phyloP scores from a whole-genome alignment of 1,140 invertebrate species.

The Oedothorax gibbosus region DNA sequence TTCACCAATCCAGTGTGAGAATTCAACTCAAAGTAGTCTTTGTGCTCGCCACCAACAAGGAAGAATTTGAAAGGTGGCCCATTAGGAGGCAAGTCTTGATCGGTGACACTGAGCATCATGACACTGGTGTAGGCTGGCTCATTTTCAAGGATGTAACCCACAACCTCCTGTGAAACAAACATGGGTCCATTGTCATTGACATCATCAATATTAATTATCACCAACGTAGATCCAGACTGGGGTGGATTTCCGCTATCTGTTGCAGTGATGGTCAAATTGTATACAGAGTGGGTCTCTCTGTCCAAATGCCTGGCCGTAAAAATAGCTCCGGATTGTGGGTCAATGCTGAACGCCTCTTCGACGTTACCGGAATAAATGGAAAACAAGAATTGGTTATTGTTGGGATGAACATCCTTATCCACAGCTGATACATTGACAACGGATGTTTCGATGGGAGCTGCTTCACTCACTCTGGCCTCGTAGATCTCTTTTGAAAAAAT shows the following conservation, averaged over 20 bases:
- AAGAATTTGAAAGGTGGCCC: conserved; percentile 89
- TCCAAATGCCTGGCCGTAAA: conserved; percentile 83
- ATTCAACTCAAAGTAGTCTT: conserved; percentile 81
- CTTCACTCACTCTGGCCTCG: conserved; percentile 78
- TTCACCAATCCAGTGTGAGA: conserved; percentile 82
- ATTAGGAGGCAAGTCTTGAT: conserved; percentile 91
- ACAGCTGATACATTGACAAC: conserved; percentile 85
- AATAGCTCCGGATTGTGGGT: conserved; percentile 85
- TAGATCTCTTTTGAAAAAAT: conserved; percentile 87
- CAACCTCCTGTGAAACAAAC: conserved; percentile 86
- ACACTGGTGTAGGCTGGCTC: conserved; percentile 61
- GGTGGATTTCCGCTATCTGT: conserved; percentile 88
- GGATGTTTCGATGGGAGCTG: conserved; percentile 78
- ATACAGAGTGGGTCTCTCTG: conserved; percentile 89
- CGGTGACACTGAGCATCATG: conserved; percentile 83
- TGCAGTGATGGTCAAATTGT: conserved; percentile 91
- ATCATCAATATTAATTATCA: conserved; percentile 88
- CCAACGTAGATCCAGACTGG: conserved; percentile 79
- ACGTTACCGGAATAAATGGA: conserved; percentile 87
- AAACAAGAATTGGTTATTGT: conserved; percentile 93
- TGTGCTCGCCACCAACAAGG: conserved; percentile 82
- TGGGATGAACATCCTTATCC: conserved; percentile 90
- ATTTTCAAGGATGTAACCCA: conserved; percentile 79
- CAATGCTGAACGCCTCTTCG: conserved; percentile 88
- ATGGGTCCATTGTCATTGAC: conserved; percentile 94